A percentile compares a stretch with the other conserved stretches of the same genome.
These are phyloP conservation scores for Cyanocitta stelleri DNA, from an alignment of 2,113 vertebrate species.

Conservation along the genomic window DNA sequence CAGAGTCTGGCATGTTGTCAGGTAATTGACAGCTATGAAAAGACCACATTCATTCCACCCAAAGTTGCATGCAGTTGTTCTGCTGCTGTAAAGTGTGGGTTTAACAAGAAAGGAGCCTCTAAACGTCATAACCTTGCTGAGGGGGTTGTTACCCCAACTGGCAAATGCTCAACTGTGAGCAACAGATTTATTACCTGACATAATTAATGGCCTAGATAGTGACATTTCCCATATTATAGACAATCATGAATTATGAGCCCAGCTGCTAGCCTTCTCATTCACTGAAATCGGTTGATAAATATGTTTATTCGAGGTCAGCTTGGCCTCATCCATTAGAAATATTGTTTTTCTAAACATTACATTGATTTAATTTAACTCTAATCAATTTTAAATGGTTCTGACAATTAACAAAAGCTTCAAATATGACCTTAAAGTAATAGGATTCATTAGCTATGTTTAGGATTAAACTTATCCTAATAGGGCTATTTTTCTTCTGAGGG, in stretches of 20 bases:
- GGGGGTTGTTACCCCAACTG: conserved; percentile 42
- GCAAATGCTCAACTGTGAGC: conserved; percentile 61
- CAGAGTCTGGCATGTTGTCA: not conserved
- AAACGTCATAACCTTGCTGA: conserved; percentile 27
- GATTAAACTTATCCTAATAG: conserved; percentile 99
- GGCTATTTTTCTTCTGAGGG: conserved; percentile 94
- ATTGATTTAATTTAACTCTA: conserved; percentile 99
- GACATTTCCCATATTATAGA: conserved; percentile 93
- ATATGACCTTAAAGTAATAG: conserved; percentile 99
- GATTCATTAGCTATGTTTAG: conserved; percentile 97
- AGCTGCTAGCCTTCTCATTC: conserved; percentile 74
- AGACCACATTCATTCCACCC: not conserved
- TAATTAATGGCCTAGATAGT: conserved; percentile 88
- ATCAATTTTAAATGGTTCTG: conserved; percentile 99
- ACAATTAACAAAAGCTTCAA: conserved; percentile 97
- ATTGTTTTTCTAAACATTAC: conserved; percentile 99
- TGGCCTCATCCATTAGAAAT: conserved; percentile 96
- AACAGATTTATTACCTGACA: conserved; percentile 83
- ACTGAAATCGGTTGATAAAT: conserved; percentile 84
- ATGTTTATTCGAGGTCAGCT: conserved; percentile 83
- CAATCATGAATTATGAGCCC: conserved; percentile 91
- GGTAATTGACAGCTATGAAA: not conserved
- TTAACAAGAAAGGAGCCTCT: not conserved
- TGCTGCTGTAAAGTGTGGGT: not conserved
- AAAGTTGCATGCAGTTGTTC: not conserved